Conservation (phyloP, 2,113 vertebrate species). For the Chaetura pelagica region DNA sequence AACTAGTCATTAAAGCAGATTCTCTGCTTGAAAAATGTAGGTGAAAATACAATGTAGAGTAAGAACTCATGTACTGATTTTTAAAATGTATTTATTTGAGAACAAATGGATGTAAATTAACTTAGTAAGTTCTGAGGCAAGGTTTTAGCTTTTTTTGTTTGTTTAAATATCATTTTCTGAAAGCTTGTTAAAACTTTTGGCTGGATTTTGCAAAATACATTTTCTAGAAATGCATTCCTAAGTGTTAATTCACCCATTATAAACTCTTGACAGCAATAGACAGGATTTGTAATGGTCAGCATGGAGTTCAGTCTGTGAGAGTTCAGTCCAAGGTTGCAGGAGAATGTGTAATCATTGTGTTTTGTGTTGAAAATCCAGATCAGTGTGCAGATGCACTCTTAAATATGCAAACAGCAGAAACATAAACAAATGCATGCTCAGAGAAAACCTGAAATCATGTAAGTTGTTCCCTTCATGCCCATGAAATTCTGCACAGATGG, state of each 20-base stretch:
- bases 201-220: neutral
- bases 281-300: neutral
- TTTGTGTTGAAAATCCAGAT: neutral
- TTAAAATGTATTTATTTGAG: neutral
- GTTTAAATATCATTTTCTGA: neutral
- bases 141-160: neutral
- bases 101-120: neutral
- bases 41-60: neutral
- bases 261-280: neutral
- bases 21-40: neutral
- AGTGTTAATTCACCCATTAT: neutral
- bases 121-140: neutral
- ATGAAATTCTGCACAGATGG: slow-evolving; percentile 37
- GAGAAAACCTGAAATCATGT: neutral
- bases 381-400: neutral
- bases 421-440: neutral
- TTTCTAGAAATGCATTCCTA: neutral
- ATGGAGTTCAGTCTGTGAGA: neutral
- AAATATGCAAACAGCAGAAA: neutral
- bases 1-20: neutral
- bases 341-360: accelerated
- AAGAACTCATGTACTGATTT: neutral
- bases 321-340: neutral
- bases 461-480: neutral
- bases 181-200: neutral